Percentiles rank a stretch among this genome's conserved stretches.
Evolutionary conservation across 2,888 invertebrate species (phyloP).

Genomic region (Drosophila koepferae): DNA sequence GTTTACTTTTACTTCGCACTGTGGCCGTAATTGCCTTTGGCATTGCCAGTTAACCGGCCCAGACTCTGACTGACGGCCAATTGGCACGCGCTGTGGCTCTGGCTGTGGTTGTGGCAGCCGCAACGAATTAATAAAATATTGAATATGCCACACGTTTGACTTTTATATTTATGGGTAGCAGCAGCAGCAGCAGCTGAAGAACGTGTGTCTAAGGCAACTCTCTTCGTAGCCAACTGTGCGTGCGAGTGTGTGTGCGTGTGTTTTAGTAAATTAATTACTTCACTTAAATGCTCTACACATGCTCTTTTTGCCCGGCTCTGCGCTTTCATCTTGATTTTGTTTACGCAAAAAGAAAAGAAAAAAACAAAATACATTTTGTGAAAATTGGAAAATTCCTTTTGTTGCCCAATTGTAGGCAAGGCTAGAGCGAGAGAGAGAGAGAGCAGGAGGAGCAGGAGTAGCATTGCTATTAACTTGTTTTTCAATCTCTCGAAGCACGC

Average conservation of each 20-base stretch:
- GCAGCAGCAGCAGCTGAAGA: slow-evolving; percentile 15
- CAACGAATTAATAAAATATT: slow-evolving; percentile 70
- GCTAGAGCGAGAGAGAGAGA: background rate
- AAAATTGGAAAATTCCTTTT: slow-evolving; percentile 70
- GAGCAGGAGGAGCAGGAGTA: background rate
- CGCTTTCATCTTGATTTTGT: slow-evolving; percentile 64
- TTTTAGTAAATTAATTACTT: slow-evolving; percentile 76
- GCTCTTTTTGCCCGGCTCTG: slow-evolving; percentile 28
- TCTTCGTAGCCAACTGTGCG: background rate
- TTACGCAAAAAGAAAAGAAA: slow-evolving; percentile 43
- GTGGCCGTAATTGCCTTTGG: slow-evolving; percentile 51
- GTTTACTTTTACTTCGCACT: slow-evolving; percentile 34
- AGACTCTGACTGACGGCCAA: slow-evolving; percentile 59
- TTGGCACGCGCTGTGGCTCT: slow-evolving; percentile 50
- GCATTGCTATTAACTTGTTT: slow-evolving; percentile 77
- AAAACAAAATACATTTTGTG: slow-evolving; percentile 56
- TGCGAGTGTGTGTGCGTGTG: slow-evolving; percentile 12
- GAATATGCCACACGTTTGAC: slow-evolving; percentile 67
- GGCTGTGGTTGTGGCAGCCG: background rate
- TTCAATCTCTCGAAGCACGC: slow-evolving; percentile 73
- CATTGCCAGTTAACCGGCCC: slow-evolving; percentile 42
- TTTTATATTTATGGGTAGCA: slow-evolving; percentile 57
- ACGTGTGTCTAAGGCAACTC: slow-evolving; percentile 34
- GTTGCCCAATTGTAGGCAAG: slow-evolving; percentile 43
- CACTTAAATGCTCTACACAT: slow-evolving; percentile 58